A percentile compares a stretch with the other conserved stretches of the same genome.
These are phyloP conservation scores for Cataglyphis altisquamis DNA, from an alignment of 2,888 invertebrate species.

Conservation along the genomic window DNA sequence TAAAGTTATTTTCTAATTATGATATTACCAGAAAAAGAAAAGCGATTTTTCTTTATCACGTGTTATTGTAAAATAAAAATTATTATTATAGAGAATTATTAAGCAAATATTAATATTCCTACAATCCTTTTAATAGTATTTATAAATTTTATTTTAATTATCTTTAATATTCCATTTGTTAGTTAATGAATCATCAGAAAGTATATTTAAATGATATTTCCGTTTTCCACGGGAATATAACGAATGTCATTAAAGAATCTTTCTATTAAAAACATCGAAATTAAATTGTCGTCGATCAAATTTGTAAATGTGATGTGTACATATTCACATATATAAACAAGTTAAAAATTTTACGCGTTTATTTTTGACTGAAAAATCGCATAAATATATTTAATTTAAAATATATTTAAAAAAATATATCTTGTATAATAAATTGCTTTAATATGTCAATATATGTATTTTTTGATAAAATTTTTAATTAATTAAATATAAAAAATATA, in stretches of 20 bases:
- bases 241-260: background rate
- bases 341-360: background rate
- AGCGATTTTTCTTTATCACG: background rate
- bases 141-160: constrained; percentile 23
- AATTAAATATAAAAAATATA: background rate
- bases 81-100: background rate
- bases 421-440: background rate
- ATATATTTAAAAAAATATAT: background rate
- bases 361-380: background rate
- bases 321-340: background rate
- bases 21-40: background rate
- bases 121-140: background rate
- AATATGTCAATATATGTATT: background rate
- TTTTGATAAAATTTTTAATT: background rate
- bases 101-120: background rate
- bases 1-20: constrained; percentile 1
- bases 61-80: background rate
- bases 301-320: background rate
- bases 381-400: background rate
- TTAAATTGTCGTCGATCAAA: background rate
- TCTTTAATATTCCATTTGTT: constrained; percentile 1
- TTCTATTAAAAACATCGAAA: background rate
- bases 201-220: background rate
- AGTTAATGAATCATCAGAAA: constrained; percentile 2
- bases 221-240: background rate